Evolutionary conservation across 2,113 vertebrate species (phyloP), one percentile per base, ranked within the genome.

Genomic region (Setophaga coronata): DNA sequence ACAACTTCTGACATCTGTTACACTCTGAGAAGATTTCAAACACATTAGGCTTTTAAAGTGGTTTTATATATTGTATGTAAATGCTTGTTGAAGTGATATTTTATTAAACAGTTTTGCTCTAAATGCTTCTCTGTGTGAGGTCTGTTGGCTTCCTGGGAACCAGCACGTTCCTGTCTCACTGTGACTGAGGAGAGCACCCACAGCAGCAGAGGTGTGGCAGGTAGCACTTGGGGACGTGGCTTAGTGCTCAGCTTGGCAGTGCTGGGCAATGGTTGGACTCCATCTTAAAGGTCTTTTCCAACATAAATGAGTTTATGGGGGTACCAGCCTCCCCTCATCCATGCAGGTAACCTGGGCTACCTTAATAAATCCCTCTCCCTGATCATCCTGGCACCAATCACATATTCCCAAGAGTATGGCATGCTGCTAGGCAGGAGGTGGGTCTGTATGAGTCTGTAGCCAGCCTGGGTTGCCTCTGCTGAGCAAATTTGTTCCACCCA

Each of bases 21-120:
- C 45, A 53, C 47, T 60, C 15, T 3, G 26, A 66, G 54, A 42
- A 62, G 36, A 48, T 92, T 90, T 90, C 73, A 94, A 65, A 87
- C 73, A 83, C 58, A 58, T 47, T 56, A 76, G 18, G 77, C 79
- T 95, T 96, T 90, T 85, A 67, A 82, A 90, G 71, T 89, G 69
- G 77, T 97, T 97, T 97, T 97, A 90, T 97, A 97, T 94, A 93
- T 73, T 74, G 33, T 95, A 93, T 94, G 89, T 97, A 97, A 96
- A 96, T 93, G 92, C 92, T 96, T 95, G 83, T 95, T 97, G 95
- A 93, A 90, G 92, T 96, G 92, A 62, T 93, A 96, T 95, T 96
- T 97, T 97, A 97, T 96, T 97, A 97, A 97, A 97, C 56, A 18
- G 51, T 89, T 97, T 97, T 97, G 87, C 94, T 96, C 70, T 91